Evolutionary conservation across 30 jellyfish, hydroid and myxozoan species (phyloP).

Genomic region (Aurelia sp.): DNA sequence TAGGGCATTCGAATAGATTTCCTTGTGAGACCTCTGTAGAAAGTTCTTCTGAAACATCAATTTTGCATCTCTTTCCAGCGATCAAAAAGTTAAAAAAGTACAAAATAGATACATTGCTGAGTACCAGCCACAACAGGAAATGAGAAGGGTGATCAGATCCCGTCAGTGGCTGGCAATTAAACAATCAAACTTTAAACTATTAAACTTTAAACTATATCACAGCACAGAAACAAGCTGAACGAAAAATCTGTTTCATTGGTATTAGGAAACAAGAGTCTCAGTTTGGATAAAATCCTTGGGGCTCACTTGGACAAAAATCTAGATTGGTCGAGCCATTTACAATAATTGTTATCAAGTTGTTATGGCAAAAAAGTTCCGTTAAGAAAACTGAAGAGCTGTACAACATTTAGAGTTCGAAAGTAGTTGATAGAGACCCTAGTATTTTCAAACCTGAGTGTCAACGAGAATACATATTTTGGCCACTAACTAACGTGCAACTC

Average conservation of each 20-base stretch:
- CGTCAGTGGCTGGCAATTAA: no score
- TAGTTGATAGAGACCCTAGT: constrained; percentile 27
- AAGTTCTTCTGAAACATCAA: no score
- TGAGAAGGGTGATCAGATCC: no score
- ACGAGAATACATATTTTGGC: constrained; percentile 9
- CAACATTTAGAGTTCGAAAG: constrained; percentile 13
- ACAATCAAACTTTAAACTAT: no score
- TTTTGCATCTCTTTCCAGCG: no score
- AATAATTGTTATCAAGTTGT: constrained; percentile 16
- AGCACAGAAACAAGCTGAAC: constrained; percentile 10
- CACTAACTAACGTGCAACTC: constrained; percentile 34
- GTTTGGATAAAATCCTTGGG: constrained; percentile 8
- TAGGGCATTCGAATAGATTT: no score
- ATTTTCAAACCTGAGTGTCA: neutral
- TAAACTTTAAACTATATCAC: neutral
- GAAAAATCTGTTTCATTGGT: constrained; percentile 19
- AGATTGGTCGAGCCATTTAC: constrained; percentile 20
- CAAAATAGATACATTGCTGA: no score
- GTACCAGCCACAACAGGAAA: no score
- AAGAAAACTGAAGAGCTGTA: constrained; percentile 19
- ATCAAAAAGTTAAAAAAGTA: no score
- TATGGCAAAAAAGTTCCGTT: constrained; percentile 11
- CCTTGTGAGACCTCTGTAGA: no score
- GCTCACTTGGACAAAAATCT: constrained; percentile 15
- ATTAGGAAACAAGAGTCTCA: constrained; percentile 5